Evolutionary conservation across 2,888 invertebrate genomes (phyloP), one percentile per base, ranked within the genome.

Genomic region (Elysia crispata): DNA sequence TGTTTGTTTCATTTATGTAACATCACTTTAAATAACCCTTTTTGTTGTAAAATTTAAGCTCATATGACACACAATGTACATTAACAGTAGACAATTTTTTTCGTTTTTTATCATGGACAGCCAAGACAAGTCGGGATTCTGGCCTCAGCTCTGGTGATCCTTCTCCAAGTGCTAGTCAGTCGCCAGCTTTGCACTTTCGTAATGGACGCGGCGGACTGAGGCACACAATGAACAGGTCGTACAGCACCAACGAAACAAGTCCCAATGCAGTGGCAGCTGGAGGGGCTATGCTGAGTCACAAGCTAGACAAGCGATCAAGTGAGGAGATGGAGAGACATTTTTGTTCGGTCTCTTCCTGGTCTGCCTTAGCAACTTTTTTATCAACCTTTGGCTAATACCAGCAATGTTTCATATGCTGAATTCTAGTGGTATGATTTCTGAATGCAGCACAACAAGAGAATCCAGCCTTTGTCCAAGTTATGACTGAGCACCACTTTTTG

Each of bases 61-160:
- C 23, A 25, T 15, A 30, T 30, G 20, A 67, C 20, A 67, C 5
- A 20, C 3, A 8, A 6, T 67, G 8, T 30, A 30, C 1, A 15
- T 33, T n/a, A 1, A 33, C 15, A 1, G 13, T 54, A 15, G 33
- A 25, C 28, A 13, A 8, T 18, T 31, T 23, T 49, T 74, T 18
- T 23, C 41, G 33, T 33, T 60, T 30, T 76, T 62, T 64, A 25
- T 50, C 57, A 70, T 66, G 15, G 49, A 1, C 84, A 88, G 88
- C 86, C 30, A 88, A 89, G 81, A 83, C 82, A 62, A 89, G 89
- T 78, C 86, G 90, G n/a, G 91, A 91, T 82, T 90, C 91, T 6
- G 91, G 91, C 20, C 86, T 91, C 50, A 88, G 90, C 66, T 91
- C 91, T 1, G 89, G 90, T 25, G 90, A 90, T 80, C 90, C 89